Conservation (phyloP, 2,113 vertebrate species). For the Boleophthalmus pectinirostris region DNA sequence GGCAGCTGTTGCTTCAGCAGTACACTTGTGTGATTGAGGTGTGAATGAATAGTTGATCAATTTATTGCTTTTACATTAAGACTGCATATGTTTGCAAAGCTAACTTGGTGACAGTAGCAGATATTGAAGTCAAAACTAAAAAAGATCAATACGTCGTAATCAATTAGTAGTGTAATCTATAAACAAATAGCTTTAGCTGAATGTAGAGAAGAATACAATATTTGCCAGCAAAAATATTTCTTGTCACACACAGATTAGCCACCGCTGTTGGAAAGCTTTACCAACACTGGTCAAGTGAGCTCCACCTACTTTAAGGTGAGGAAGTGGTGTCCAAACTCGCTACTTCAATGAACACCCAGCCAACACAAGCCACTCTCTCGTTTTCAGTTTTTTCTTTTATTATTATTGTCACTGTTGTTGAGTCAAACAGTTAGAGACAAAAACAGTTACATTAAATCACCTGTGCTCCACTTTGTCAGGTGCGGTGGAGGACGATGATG, state of each 20-base stretch:
- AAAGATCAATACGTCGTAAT: background rate
- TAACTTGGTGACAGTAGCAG: background rate
- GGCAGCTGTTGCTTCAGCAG: background rate
- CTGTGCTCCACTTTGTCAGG: constrained; percentile 52
- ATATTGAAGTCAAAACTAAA: constrained; percentile 9
- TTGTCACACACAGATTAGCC: constrained; percentile 78
- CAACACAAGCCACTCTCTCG: constrained; percentile 25
- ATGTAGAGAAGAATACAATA: constrained; percentile 69
- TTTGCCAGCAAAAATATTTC: constrained; percentile 76
- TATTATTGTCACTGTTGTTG: constrained; percentile 16
- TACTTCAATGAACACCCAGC: constrained; percentile 54
- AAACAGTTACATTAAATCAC: constrained; percentile 4
- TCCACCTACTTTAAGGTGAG: constrained; percentile 75
- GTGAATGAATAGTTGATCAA: background rate
- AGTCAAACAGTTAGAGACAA: background rate
- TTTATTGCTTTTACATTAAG: background rate
- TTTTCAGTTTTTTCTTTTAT: constrained; percentile 35
- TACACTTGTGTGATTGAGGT: background rate
- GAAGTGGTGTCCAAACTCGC: constrained; percentile 69
- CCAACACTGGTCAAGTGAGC: constrained; percentile 75
- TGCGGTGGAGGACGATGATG: constrained; percentile 65
- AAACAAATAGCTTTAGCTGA: constrained; percentile 50
- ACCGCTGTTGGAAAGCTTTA: constrained; percentile 76
- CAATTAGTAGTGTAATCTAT: constrained; percentile 18
- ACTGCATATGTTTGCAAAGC: background rate